Conservation (phyloP, 2,113 vertebrate genomes). For the Pampusana beccarii region DNA sequence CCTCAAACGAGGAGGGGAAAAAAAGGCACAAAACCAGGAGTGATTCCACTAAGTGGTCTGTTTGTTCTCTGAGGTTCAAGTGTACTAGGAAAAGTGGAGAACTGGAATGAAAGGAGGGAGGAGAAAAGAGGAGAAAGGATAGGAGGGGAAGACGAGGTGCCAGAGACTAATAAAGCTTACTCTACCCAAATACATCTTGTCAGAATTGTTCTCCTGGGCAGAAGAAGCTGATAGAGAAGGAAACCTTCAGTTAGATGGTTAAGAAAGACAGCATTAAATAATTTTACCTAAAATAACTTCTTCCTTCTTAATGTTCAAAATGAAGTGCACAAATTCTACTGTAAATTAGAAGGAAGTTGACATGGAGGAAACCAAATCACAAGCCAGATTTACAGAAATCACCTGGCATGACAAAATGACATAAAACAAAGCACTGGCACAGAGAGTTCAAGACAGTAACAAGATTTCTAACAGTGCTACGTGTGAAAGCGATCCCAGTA, state of each 20-base stretch:
- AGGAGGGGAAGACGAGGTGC: not conserved
- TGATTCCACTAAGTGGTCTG: conserved; percentile 2
- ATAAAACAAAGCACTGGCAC: not conserved
- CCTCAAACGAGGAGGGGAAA: not conserved
- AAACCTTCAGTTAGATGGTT: not conserved
- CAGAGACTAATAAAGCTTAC: not conserved
- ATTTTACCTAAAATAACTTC: not conserved
- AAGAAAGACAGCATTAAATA: not conserved
- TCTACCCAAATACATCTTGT: not conserved
- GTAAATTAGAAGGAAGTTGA: not conserved
- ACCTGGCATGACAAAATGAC: not conserved
- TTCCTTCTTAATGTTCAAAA: not conserved
- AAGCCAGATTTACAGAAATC: not conserved
- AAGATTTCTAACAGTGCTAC: not conserved
- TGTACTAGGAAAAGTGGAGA: not conserved
- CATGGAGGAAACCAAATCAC: not conserved
- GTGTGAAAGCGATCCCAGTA: not conserved
- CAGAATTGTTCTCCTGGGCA: not conserved
- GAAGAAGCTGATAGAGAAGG: not conserved
- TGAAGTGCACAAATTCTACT: not conserved
- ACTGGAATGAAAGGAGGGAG: not conserved
- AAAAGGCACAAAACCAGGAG: not conserved
- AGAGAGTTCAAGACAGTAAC: not conserved
- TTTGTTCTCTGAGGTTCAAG: conserved; percentile 40
- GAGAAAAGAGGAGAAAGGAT: not conserved